Evolutionary conservation across 2,113 vertebrate genomes (phyloP), one percentile per base, ranked within the genome.

Genomic region (Gasterosteus nipponicus): DNA sequence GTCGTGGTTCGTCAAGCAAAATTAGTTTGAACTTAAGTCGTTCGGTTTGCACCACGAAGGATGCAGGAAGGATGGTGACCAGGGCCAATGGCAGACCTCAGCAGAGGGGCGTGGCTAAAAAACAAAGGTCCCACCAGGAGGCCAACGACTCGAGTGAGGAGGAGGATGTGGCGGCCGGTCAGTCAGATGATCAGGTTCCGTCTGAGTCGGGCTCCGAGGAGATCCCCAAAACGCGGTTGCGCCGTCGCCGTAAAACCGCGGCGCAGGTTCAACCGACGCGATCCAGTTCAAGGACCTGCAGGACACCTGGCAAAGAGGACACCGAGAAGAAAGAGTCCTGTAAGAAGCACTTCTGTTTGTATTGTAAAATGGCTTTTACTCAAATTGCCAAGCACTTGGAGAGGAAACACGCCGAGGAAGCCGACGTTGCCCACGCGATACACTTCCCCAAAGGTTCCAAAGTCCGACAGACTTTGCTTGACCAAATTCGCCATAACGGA

Each of bases 281-380:
- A 66, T 73, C 84, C 38, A 91, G 88, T 80, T 75, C 44, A 49
- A 80, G 88, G 56, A 84, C 69, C 8, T 56, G 75, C 38, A 90
- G 85, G 51, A 47, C 49, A 54, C 57, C 80, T 6, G 44, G 9
- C 11, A 26, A 9, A 11, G n/a, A 7, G 0, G 35, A 68, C 2
- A 62, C 81, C 0, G 80, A 83, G 22, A 85, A 83, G 49, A 85
- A 83, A 33, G 78, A 88, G 22, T 7, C 78, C 0, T 18, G 35
- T 29, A 91, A 89, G 71, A 92, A 92, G 56, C 89, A 91, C 46
- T 90, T 91, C 60, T 93, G 92, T 78, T 78, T 91, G 10, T 92
- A 90, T 67, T 93, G 92, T 77, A 88, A 91, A 84, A 73, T 72
- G 71, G 69, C 89, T 66, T 90, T 87, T 65, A 73, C 77, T 2